These are phyloP conservation scores for Galendromus occidentalis DNA, from an alignment of 1,140 invertebrate genomes.

Conservation along the genomic window DNA sequence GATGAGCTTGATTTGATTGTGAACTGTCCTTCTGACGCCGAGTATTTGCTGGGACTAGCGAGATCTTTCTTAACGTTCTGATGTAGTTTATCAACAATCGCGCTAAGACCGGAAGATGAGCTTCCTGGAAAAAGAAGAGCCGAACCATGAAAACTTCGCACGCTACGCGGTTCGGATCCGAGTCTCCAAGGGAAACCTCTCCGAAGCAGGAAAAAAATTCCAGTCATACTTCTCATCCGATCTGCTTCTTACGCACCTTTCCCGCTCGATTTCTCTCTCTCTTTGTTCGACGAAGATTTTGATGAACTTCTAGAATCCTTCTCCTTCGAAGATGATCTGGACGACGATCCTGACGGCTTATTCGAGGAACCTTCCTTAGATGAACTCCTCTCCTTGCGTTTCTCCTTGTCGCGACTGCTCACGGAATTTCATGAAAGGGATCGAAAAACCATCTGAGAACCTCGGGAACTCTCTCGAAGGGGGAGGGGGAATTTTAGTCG, in stretches of 20 bases:
- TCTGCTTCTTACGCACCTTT: not conserved
- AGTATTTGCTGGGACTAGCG: conserved; percentile 8
- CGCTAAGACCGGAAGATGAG: no score
- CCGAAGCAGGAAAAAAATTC: no score
- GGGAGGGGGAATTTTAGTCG: no score
- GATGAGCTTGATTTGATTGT: conserved; percentile 8
- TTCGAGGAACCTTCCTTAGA: not conserved
- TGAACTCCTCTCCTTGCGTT: not conserved
- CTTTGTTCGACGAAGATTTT: not conserved
- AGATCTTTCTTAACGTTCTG: no score
- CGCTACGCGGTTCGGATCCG: no score
- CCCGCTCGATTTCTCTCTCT: not conserved
- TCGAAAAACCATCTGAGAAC: no score
- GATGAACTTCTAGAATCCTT: conserved; percentile 1
- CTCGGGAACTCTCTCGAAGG: no score
- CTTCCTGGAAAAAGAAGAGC: no score
- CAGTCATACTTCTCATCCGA: not conserved
- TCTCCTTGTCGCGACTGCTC: conserved; percentile 3
- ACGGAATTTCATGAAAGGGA: no score
- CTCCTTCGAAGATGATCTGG: conserved; percentile 3
- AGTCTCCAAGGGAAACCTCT: no score
- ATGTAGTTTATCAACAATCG: no score
- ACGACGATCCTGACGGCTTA: not conserved
- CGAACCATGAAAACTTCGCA: no score
- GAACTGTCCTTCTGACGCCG: not conserved